These are phyloP conservation scores for Coluber constrictor DNA, from an alignment of 2,797 vertebrate genomes.

Conservation along the genomic window DNA sequence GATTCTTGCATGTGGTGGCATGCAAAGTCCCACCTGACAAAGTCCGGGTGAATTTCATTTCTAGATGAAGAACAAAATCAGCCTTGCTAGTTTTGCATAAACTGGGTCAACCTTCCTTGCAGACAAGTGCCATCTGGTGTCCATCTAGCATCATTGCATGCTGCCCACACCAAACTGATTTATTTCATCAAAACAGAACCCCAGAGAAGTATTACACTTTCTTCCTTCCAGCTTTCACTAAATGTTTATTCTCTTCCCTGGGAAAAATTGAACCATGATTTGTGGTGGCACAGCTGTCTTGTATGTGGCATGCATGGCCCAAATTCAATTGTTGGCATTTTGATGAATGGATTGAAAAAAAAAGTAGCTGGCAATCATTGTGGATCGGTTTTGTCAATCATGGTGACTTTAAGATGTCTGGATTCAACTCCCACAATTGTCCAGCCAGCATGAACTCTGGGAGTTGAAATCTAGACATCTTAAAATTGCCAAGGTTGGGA, in stretches of 20 bases:
- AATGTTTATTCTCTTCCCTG: neutral
- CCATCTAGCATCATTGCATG: neutral
- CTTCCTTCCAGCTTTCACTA: neutral
- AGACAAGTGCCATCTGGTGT: slow-evolving; percentile 71
- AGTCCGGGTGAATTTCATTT: neutral
- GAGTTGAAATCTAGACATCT: neutral
- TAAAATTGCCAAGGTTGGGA: neutral
- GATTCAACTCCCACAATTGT: neutral
- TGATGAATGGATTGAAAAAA: neutral
- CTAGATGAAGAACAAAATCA: too few species aligned
- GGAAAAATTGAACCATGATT: neutral
- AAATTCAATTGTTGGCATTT: neutral
- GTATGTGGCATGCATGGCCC: neutral
- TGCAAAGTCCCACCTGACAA: neutral
- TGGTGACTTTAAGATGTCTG: neutral
- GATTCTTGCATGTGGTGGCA: too few species aligned
- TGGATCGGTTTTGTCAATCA: neutral
- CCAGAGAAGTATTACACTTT: neutral
- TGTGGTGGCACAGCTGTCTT: neutral
- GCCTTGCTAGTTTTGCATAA: neutral
- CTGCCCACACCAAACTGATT: neutral
- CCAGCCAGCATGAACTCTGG: neutral
- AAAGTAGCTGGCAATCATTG: neutral
- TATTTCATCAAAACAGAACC: neutral
- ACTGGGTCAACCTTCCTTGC: slow-evolving; percentile 58